Evolutionary conservation across 2,113 vertebrate species (phyloP), one percentile per base, ranked within the genome.

Genomic region (Lanius ludovicianus): DNA sequence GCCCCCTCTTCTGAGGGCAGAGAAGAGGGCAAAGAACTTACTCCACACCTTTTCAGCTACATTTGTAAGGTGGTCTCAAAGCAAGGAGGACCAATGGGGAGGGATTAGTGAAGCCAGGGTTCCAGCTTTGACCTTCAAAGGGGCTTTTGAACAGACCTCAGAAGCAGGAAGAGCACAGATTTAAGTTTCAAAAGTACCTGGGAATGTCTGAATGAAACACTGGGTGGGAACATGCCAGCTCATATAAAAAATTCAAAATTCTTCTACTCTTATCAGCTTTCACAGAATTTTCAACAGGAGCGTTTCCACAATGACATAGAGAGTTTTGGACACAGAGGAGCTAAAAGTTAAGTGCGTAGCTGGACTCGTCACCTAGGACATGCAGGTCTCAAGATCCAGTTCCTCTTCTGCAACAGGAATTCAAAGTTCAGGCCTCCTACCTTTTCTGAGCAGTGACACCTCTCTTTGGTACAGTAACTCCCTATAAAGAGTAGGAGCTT

Each of bases 1-100:
- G 70, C 10, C 42, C 68, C 35, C 44, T 71, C 44, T 68, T 87
- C 1, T 6, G 63, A 78, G 62, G 53, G 69, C 55, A 71, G 55
- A 55, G 44, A 89, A 75, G 49, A 90, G 75, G 50, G 71, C 73
- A 70, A 74, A 88, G 68, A 95, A 96, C 95, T 94, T 96, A 93
- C 73, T 93, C 85, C 79, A 78, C 63, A 87, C 86, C 46, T 96
- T 95, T 95, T 56, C 84, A 94, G 70, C 80, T 93, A 53, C 78
- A 53, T 86, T 79, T 77, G 18, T 81, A 85, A 89, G 62, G 27
- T 74, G 77, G 42, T 87, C 60, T 71, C 8, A 19, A 75, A 79
- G 75, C 69, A 90, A 42, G 28, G 9, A 90, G 44, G 59, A 83
- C 55, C 33, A 92, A 4, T 17, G 18, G 41, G 35, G 25, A 94